Evolutionary conservation across 2,113 vertebrate species (phyloP).

Genomic region (Platycercus adscitus): DNA sequence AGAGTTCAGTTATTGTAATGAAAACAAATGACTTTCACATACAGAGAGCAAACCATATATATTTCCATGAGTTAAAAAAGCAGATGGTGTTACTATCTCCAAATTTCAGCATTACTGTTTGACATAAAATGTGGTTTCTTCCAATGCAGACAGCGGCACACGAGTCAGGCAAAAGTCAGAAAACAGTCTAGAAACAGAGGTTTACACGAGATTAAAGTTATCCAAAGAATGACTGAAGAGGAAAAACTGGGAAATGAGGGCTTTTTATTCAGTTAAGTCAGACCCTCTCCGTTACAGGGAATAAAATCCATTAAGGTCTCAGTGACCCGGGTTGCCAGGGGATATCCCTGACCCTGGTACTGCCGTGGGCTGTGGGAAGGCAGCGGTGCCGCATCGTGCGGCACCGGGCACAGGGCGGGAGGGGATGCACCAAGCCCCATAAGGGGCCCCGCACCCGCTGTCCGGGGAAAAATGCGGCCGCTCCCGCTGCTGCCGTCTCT

Average conservation of each 20-base stretch:
- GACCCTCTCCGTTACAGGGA: neutral
- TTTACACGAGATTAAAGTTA: neutral
- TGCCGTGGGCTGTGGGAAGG: neutral
- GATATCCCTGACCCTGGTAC: accelerated
- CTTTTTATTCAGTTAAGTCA: neutral
- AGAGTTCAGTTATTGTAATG: neutral
- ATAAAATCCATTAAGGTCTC: neutral
- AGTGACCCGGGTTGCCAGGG: too few species aligned
- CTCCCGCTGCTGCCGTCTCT: neutral
- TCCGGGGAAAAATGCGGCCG: accelerated
- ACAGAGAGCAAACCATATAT: neutral
- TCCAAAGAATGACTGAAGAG: neutral
- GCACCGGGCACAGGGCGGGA: accelerated
- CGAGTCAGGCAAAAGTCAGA: neutral
- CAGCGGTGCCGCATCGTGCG: accelerated
- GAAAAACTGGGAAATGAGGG: neutral
- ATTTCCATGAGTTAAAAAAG: neutral
- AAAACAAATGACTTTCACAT: neutral
- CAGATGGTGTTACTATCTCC: neutral
- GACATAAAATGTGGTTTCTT: neutral
- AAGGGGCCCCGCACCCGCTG: accelerated
- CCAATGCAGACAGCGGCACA: neutral
- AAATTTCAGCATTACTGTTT: neutral
- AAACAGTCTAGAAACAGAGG: neutral
- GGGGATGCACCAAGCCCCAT: accelerated